Conservation (phyloP, 2,888 invertebrate genomes). For the Cistogaster globosa region DNA sequence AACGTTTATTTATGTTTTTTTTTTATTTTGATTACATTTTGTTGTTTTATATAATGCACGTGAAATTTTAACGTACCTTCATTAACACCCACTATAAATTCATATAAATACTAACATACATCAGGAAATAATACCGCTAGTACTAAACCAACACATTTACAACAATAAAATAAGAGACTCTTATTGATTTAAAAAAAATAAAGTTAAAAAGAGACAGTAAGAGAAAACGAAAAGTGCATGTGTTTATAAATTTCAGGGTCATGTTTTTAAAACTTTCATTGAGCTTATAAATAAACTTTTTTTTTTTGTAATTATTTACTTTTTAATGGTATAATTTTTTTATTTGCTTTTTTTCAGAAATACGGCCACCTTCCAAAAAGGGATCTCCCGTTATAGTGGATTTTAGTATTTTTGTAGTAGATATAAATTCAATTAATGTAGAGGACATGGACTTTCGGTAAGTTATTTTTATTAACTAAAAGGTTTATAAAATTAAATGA, state of each 20-base stretch:
- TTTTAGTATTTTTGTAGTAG: slow-evolving; percentile 92
- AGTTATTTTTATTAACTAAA: slow-evolving; percentile 72
- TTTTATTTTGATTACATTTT: slow-evolving; percentile 13
- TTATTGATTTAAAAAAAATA: slow-evolving; percentile 57
- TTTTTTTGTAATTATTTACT: not conserved
- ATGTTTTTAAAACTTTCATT: slow-evolving; percentile 52
- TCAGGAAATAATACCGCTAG: slow-evolving; percentile 1
- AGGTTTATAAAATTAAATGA: not conserved
- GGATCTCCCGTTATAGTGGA: slow-evolving; percentile 90
- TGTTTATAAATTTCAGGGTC: slow-evolving; percentile 51
- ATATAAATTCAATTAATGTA: slow-evolving; percentile 93
- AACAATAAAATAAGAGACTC: slow-evolving; percentile 47
- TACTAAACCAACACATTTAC: slow-evolving; percentile 11
- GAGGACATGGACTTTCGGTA: slow-evolving; percentile 95
- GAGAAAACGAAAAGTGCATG: slow-evolving; percentile 19
- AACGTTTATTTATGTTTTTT: slow-evolving; percentile 39
- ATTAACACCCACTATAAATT: slow-evolving; percentile 16
- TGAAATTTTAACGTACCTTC: slow-evolving; percentile 45
- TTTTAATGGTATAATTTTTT: not conserved
- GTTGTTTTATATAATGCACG: slow-evolving; percentile 26
- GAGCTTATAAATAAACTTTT: not conserved
- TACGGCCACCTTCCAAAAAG: slow-evolving; percentile 89
- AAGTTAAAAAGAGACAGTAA: not conserved
- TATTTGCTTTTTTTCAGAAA: slow-evolving; percentile 84
- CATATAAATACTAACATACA: not conserved